Evolutionary conservation across 2,113 vertebrate genomes (phyloP).

Genomic region (Ailuropoda melanoleuca): DNA sequence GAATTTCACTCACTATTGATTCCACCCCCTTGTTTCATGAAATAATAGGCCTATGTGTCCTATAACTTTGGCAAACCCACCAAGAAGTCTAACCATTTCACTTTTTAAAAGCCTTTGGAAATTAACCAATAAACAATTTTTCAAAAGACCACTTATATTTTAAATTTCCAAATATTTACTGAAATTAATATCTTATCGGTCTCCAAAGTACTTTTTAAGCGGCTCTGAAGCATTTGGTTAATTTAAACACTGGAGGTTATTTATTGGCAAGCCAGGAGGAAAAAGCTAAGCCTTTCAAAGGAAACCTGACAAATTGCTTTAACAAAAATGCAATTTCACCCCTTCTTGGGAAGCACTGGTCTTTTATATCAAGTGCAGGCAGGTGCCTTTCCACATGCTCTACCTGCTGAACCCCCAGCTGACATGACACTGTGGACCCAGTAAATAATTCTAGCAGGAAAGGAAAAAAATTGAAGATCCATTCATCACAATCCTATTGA

Average conservation of each 20-base stretch:
- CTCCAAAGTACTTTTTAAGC: constrained; percentile 55
- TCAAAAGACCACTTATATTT: constrained; percentile 19
- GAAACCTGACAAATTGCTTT: constrained; percentile 65
- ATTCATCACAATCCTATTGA: neutral
- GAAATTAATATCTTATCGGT: constrained; percentile 60
- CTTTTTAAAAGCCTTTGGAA: constrained; percentile 37
- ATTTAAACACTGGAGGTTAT: constrained; percentile 51
- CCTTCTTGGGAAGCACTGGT: constrained; percentile 25
- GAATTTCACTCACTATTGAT: neutral
- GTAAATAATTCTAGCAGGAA: neutral
- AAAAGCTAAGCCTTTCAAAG: constrained; percentile 63
- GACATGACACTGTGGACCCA: neutral
- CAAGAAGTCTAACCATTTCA: neutral
- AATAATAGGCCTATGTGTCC: rapidly evolving
- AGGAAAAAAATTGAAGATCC: neutral
- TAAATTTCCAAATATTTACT: constrained; percentile 71
- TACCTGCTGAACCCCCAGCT: neutral
- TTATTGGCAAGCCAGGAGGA: constrained; percentile 65
- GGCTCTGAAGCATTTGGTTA: constrained; percentile 29
- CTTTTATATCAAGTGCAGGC: neutral
- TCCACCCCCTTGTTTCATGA: neutral
- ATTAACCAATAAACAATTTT: neutral
- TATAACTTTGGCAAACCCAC: neutral
- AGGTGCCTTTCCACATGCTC: neutral
- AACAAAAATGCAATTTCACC: constrained; percentile 18